These are phyloP conservation scores for Poeciliopsis prolifica DNA, from an alignment of 2,113 vertebrate genomes.

Conservation along the genomic window DNA sequence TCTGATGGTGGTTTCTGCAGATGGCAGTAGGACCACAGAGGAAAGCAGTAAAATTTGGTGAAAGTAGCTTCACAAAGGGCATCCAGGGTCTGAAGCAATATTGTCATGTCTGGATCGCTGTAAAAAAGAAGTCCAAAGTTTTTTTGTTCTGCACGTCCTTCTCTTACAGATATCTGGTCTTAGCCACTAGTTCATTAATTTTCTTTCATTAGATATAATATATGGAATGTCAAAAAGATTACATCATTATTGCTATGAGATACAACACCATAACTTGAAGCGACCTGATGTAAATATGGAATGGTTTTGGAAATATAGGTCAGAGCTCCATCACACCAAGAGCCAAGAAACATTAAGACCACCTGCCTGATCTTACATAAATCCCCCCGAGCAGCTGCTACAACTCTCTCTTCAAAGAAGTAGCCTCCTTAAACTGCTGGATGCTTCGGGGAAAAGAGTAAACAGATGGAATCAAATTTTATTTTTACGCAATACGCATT, in stretches of 20 bases:
- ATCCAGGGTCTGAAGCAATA: too few relatives aligned
- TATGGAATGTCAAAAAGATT: neutral
- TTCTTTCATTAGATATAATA: neutral
- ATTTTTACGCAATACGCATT: too few relatives aligned
- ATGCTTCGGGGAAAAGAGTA: too few relatives aligned
- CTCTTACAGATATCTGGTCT: neutral
- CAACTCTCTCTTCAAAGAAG: neutral
- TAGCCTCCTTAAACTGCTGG: neutral
- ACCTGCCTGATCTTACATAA: neutral
- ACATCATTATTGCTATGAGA: neutral
- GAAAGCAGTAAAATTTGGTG: too few relatives aligned
- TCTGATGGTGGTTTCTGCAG: too few relatives aligned
- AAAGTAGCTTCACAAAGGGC: too few relatives aligned
- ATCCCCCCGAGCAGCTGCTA: neutral
- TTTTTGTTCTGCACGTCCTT: too few relatives aligned
- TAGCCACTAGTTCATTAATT: neutral
- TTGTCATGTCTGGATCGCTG: too few relatives aligned
- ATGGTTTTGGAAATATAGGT: neutral
- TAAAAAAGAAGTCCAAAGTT: too few relatives aligned
- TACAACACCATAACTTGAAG: neutral
- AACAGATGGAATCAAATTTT: too few relatives aligned
- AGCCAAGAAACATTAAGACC: constrained; percentile 6
- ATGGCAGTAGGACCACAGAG: too few relatives aligned
- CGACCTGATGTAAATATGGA: neutral
- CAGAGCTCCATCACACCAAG: neutral